These are phyloP conservation scores for Hemichromis elongatus DNA, from an alignment of 2,113 vertebrate genomes.

Conservation along the genomic window DNA sequence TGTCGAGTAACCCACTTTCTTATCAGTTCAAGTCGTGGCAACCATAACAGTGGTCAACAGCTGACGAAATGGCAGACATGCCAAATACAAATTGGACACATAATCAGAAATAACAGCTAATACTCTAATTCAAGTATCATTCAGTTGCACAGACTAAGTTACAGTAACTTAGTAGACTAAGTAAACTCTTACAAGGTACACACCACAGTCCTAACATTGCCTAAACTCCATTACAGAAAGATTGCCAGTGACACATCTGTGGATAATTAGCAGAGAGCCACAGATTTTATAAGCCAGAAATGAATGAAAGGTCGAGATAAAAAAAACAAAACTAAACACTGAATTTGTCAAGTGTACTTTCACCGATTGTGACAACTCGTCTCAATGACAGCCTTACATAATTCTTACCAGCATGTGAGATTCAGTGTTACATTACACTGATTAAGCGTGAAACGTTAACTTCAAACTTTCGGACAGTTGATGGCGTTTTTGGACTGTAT, in stretches of 20 bases:
- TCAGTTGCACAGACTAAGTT: conserved; percentile 54
- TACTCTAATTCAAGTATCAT: conserved; percentile 57
- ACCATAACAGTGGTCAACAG: conserved; percentile 24
- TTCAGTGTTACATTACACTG: neutral
- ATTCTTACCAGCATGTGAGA: neutral
- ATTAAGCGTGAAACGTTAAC: neutral
- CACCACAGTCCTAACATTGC: conserved; percentile 39
- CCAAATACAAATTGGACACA: conserved; percentile 45
- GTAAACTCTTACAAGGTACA: conserved; percentile 52
- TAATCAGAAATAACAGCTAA: conserved; percentile 45
- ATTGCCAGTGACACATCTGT: conserved; percentile 16
- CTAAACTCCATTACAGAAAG: conserved; percentile 41
- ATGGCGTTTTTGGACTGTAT: conserved; percentile 28
- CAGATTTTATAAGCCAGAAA: neutral
- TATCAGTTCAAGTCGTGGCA: conserved; percentile 41
- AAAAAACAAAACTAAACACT: neutral
- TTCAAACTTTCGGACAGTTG: neutral
- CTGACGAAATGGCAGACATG: conserved; percentile 46
- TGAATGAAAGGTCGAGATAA: neutral
- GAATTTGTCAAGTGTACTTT: neutral
- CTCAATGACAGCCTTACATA: neutral
- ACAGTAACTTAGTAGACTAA: too few species aligned
- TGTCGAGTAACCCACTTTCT: neutral
- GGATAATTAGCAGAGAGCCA: neutral
- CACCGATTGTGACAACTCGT: neutral